These are phyloP conservation scores for Oenanthe melanoleuca DNA, from an alignment of 2,113 vertebrate genomes.

Conservation along the genomic window DNA sequence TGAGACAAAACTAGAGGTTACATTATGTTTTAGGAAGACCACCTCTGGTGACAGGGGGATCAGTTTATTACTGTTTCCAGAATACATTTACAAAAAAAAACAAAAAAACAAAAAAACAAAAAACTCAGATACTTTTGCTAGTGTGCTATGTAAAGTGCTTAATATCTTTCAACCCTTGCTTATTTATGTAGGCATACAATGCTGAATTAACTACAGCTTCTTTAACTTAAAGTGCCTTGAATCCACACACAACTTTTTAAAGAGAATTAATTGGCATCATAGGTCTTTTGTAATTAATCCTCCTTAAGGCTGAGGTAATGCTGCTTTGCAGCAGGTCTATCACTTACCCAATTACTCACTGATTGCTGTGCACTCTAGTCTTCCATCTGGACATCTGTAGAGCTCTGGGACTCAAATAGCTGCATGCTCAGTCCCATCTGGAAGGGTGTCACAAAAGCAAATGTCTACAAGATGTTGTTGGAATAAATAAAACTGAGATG, in stretches of 20 bases:
- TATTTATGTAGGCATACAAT: neutral
- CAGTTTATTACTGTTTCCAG: neutral
- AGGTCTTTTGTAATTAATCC: conserved; percentile 61
- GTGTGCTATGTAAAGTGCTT: neutral
- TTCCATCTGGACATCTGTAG: conserved; percentile 59
- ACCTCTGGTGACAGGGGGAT: neutral
- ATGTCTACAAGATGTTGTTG: conserved; percentile 39
- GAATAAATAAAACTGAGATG: conserved; percentile 21
- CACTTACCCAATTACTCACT: conserved; percentile 63
- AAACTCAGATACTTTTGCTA: neutral
- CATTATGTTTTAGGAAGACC: neutral
- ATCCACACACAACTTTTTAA: conserved; percentile 35
- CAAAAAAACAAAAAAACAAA: too few species aligned
- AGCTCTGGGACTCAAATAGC: conserved; percentile 49
- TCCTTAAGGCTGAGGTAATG: conserved; percentile 59
- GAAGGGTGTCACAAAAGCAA: conserved; percentile 42
- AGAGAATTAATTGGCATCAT: conserved; percentile 58
- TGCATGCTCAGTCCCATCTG: conserved; percentile 51
- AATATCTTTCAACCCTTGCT: neutral
- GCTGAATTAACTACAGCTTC: conserved; percentile 19
- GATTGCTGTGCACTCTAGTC: conserved; percentile 36
- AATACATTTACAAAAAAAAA: neutral
- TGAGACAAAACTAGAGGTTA: neutral
- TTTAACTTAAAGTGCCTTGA: conserved; percentile 29
- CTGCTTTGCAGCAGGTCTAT: conserved; percentile 59